Conservation (phyloP, 2,113 vertebrate genomes). For the Chionis minor region DNA sequence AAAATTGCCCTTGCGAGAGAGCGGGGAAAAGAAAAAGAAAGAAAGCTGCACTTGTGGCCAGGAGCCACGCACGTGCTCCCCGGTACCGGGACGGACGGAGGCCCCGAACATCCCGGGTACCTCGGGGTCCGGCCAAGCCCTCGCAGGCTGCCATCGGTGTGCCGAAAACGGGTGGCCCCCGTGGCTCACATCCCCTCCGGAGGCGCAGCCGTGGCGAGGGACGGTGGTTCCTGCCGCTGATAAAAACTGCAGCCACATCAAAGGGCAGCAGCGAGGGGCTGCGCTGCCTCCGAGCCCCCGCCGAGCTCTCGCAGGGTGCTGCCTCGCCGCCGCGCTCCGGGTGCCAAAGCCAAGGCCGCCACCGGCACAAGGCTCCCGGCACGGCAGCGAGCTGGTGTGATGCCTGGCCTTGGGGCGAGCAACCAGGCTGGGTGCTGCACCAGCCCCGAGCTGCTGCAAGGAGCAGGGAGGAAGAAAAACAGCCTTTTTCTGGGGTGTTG, state of each 20-base stretch:
- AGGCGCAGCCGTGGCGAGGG: fast-evolving
- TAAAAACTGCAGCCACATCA: not conserved
- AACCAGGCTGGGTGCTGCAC: not conserved
- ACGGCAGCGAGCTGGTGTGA: fast-evolving
- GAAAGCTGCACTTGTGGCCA: fast-evolving
- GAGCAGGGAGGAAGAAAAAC: not conserved
- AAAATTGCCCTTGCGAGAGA: not conserved
- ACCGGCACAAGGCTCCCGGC: not conserved
- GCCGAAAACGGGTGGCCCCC: fast-evolving
- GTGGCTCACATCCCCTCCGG: fast-evolving
- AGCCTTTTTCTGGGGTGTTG: not conserved
- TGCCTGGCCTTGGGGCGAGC: not conserved
- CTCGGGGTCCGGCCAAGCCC: not conserved
- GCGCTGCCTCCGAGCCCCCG: not conserved
- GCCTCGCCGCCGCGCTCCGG: not conserved
- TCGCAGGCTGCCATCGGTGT: fast-evolving
- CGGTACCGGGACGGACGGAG: fast-evolving
- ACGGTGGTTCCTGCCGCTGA: not conserved
- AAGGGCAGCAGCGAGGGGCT: not conserved
- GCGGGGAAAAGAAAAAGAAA: not conserved
- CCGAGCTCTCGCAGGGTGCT: not conserved
- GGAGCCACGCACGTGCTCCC: not conserved
- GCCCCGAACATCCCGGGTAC: not conserved
- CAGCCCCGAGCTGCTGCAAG: not conserved
- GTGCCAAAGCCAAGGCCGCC: not conserved